Evolutionary conservation across 2,888 invertebrate species (phyloP), one percentile per base, ranked within the genome.

Genomic region (Mesoligia furuncula): DNA sequence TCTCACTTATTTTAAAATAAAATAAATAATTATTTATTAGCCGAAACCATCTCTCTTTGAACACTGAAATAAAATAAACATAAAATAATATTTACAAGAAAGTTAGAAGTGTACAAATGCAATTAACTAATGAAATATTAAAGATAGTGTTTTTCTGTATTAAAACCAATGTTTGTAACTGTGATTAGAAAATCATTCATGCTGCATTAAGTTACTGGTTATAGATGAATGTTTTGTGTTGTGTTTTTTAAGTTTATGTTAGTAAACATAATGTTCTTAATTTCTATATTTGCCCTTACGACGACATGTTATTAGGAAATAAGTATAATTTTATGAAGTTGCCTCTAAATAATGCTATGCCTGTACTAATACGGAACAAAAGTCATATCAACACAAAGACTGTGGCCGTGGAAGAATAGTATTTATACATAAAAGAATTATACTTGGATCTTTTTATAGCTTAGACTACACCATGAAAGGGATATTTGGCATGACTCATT

Each of bases 21-120:
- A 98, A 98, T 72, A 98, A 94, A 90, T 98, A 97, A 93, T 98
- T 98, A 88, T 97, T 97, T 85, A 97, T 97, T 76, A 98, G 93
- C 90, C 98, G 98, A 94, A 98, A 98, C 97, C 98, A 98, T 91
- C 98, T 97, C 92, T 98, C 98, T 93, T 98, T 98, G 91, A 98
- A 98, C 68, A 97, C 98, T 98, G 95, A 80, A 97, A 97, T 66
- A 72, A 86, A 89, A 87, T 73, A 71, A 76, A 48, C 39, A 42
- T 17, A 74, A 65, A 57, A 74, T 15, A 67, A 71, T 54, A 83
- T 59, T 51, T 51, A 57, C 20, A 36, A 54, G 24, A 54, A 31
- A 11, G 6, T 24, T 36, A n/a, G 20, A 57, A 39, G 24, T 31
- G 4, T 20, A 64, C 0, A 61, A 31, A 54, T 31, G 31, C 24